Base-by-base conservation (phyloP, 2,113 vertebrate species). In the Todiramphus saurophagus region DNA sequence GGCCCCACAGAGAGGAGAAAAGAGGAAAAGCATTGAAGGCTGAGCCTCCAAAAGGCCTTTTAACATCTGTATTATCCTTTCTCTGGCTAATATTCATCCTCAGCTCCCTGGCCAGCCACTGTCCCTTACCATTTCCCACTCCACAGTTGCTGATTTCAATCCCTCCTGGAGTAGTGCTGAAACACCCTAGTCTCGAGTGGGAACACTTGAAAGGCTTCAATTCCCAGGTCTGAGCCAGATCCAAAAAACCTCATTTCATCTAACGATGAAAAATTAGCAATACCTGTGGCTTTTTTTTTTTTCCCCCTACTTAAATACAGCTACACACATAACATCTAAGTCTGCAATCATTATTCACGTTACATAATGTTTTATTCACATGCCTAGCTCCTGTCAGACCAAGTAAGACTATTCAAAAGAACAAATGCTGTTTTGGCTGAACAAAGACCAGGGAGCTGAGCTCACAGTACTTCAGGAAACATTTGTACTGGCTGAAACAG, bases 121-220 rank as follows among this genome's bases (percentile, higher is more conserved):
- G 27, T 21, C 35, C 37, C 17, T 55, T 27, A 58, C 14, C 21
- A 0, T 50, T 59, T 67, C 8, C 63, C 76, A 51, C 28, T 50
- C 24, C 25, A 4, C 5, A 43, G 16, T 0, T 64, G 18, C 37
- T 60, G 44, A 28, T 53, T 73, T 58, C 63, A 23, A 4, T 11
- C 6, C 11, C 41, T 23, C 25, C 39, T 15, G 20, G 27, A 75
- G 35, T 56, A 27, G 8, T 5, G 5, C 33, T 35, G 6, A 30
- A 86, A 72, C 39, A 39, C 5, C 30, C 4, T 0, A 0, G 0
- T 10, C 58, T 69, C 3, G 0, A 83, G 16, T 0, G 0, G 31
- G 16, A 89, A 13, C 11, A 18, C 16, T 13, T 5, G 7, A 24
- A 69, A 88, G 8, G 31, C 18, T 37, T 28, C 10, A 73, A 23